Evolutionary conservation across 2,113 vertebrate genomes (phyloP).

Genomic region (Phyllostomus hastatus): DNA sequence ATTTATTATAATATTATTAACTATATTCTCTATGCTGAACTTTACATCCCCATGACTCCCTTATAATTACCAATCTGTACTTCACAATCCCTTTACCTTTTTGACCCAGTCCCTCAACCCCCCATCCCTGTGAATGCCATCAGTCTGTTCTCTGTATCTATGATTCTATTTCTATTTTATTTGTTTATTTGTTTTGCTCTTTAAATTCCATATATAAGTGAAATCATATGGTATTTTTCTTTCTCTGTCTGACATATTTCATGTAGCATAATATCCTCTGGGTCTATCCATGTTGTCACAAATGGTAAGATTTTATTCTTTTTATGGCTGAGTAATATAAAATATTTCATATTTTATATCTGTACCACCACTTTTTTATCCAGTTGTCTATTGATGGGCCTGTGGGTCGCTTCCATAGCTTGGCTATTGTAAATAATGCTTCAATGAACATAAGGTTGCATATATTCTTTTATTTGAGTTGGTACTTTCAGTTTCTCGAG

Average conservation of each 20-base stretch:
- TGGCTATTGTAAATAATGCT: neutral
- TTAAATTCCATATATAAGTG: neutral
- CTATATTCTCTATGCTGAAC: neutral
- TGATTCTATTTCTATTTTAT: neutral
- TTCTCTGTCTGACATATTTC: neutral
- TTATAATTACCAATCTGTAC: neutral
- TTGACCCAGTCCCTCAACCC: neutral
- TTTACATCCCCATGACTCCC: neutral
- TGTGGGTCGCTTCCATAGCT: neutral
- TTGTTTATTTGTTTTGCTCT: neutral
- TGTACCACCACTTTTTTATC: neutral
- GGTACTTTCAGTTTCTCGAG: neutral
- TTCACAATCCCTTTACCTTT: neutral
- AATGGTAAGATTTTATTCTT: neutral
- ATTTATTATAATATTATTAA: neutral
- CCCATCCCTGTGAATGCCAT: neutral
- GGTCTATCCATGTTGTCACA: neutral
- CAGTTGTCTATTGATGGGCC: neutral
- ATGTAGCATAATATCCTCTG: neutral
- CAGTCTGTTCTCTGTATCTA: neutral
- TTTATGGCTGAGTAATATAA: neutral
- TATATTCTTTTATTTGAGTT: neutral
- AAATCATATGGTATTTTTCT: neutral
- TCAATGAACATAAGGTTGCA: neutral
- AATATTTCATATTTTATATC: neutral